Percentiles rank a stretch among this genome's conserved stretches.
Conservation (phyloP, 1,140 invertebrate genomes). For the Lutraria rhynchaena region DNA sequence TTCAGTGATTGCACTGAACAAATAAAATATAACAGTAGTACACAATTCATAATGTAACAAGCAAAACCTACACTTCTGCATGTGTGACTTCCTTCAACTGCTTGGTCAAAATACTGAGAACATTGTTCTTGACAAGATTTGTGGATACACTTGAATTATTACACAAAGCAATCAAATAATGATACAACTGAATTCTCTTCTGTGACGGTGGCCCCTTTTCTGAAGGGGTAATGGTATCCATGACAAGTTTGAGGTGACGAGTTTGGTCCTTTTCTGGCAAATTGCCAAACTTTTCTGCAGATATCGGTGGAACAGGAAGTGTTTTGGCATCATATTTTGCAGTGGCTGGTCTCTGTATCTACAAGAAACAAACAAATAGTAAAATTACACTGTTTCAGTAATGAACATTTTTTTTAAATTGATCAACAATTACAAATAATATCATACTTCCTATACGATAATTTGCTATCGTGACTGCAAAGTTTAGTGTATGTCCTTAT, state of each 20-base stretch:
- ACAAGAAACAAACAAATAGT: constrained; percentile 37
- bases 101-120: constrained; percentile 71
- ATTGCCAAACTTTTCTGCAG: constrained; percentile 75
- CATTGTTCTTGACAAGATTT: constrained; percentile 65
- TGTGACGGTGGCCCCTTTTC: constrained; percentile 81
- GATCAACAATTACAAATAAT: no score
- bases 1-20: no score
- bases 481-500: no score
- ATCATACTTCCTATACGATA: no score
- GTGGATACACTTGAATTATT: constrained; percentile 68
- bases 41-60: no score
- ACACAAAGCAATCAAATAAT: constrained; percentile 77
- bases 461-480: no score
- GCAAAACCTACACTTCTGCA: constrained; percentile 78
- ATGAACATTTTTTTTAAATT: no score
- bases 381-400: no score
- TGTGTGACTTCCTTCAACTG: constrained; percentile 79
- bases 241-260: constrained; percentile 75
- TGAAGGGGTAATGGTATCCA: constrained; percentile 68
- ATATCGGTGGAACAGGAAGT: constrained; percentile 77
- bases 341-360: constrained; percentile 79
- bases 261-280: constrained; percentile 77
- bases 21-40: no score
- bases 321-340: constrained; percentile 80
- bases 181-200: constrained; percentile 79